Base-by-base conservation (phyloP, 2,888 invertebrate species). In the Empis stercorea region DNA sequence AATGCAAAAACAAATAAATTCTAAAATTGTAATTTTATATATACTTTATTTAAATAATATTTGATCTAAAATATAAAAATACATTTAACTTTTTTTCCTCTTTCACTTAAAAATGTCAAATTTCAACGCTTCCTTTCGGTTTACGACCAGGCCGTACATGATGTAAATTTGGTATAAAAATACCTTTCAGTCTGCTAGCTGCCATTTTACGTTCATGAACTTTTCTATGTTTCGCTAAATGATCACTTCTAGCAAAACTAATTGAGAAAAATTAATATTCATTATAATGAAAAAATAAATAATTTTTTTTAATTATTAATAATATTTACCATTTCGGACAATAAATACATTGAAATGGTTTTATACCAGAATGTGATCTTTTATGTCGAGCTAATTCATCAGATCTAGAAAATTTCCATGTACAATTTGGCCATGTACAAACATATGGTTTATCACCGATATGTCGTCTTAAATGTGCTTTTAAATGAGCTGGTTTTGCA, bases 301-400 rank as follows among this genome's bases (percentile, higher is more conserved):
- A 27, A 27, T 7, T 27, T 20, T 20, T 20, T 20, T 20, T n/a
- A n/a, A n/a, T n/a, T n/a, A n/a, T n/a, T n/a, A n/a, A n/a, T 20
- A 20, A 20, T 20, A 20, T 7, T 27, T 27, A 27, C 23, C 67
- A 77, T 68, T 95, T 94, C 43, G 81, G 77, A 66, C 95, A 96
- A 57, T 87, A 78, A 48, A 78, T 76, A 67, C 95, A 96, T 49
- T 83, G 79, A 68, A 95, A 95, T 0, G 95, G 95, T 66, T 94
- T 94, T 52, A 92, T 79, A 1, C 95, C 95, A 0, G 92, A 92
- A 69, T 95, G 95, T n/a, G 92, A 93, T 53, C 95, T 78, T 46
- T 87, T 80, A 65, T 95, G 95, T 16, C 95, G 76, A 3, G 93
- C 89, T 54, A 95, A 70, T 68, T 95, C 95, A 65, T 95, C 95